Conservation (phyloP, 2,888 invertebrate genomes). For the Stictocephala bisonia region DNA sequence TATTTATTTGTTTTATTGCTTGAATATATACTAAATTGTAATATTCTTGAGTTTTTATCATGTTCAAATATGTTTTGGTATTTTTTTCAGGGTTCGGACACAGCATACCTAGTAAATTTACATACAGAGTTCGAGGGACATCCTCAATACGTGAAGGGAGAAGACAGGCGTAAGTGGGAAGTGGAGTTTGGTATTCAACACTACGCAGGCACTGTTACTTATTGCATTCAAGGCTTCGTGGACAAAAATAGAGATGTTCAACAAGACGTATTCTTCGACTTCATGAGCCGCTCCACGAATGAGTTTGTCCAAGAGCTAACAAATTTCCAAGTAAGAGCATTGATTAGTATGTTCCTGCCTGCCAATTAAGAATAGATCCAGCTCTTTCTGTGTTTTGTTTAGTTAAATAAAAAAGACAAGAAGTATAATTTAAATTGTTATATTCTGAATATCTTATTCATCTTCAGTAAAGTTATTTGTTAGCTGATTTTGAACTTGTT, state of each 20-base stretch:
- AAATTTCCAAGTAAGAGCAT: conserved; percentile 76
- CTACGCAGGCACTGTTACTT: conserved; percentile 91
- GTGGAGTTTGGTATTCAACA: conserved; percentile 90
- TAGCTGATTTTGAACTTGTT: too few relatives aligned
- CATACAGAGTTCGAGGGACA: conserved; percentile 89
- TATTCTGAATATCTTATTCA: too few relatives aligned
- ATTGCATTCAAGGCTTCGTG: conserved; percentile 84
- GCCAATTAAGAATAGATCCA: background rate
- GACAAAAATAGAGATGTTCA: conserved; percentile 94
- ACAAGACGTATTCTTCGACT: conserved; percentile 92
- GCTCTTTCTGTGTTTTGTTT: background rate
- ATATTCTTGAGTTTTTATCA: too few relatives aligned
- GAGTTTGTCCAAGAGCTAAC: conserved; percentile 84
- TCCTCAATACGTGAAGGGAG: conserved; percentile 84
- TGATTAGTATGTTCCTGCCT: too few relatives aligned
- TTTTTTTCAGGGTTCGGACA: conserved; percentile 80
- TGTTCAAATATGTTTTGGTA: conserved; percentile 41
- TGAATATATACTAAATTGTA: too few relatives aligned
- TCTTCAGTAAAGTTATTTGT: too few relatives aligned
- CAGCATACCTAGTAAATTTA: conserved; percentile 87
- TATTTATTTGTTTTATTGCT: too few relatives aligned
- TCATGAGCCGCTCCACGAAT: conserved; percentile 85
- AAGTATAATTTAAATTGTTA: background rate
- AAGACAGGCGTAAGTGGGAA: conserved; percentile 89
- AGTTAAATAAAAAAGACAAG: too few relatives aligned